A percentile compares a stretch with the other conserved stretches of the same genome.
These are phyloP conservation scores for Thalpophila matura DNA, from an alignment of 2,888 invertebrate species.

Conservation along the genomic window DNA sequence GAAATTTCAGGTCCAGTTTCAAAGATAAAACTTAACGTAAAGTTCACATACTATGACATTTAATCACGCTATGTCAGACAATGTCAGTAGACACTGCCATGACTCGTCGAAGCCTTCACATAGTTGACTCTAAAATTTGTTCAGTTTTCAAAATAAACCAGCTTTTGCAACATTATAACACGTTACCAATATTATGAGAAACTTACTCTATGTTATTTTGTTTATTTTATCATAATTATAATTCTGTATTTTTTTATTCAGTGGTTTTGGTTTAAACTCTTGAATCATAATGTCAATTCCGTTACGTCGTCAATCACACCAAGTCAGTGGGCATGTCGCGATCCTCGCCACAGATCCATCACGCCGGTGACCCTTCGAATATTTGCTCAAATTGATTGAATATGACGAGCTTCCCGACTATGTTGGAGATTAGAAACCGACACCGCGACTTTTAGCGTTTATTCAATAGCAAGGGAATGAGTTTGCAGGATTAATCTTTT, in stretches of 20 bases:
- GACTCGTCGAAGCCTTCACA: neutral
- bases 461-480: neutral
- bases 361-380: constrained; percentile 30
- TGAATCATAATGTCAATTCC: neutral
- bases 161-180: too few relatives aligned
- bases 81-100: neutral
- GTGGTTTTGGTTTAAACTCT: neutral
- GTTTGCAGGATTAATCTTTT: constrained; percentile 9
- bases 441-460: neutral
- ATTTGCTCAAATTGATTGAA: constrained; percentile 41
- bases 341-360: constrained; percentile 24
- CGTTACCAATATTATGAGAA: neutral
- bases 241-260: neutral
- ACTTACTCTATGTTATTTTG: neutral
- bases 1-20: constrained; percentile 4
- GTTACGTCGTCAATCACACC: constrained; percentile 36
- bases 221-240: neutral
- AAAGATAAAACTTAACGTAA: neutral
- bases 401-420: constrained; percentile 17
- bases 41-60: neutral
- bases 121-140: constrained; percentile 7
- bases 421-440: constrained; percentile 13
- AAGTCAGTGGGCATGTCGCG: constrained; percentile 1
- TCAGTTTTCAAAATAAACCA: constrained; percentile 12
- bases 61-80: neutral